phyloP scores from a whole-genome alignment of 2,797 vertebrate genomes.

The Chiloscyllium punctatum region DNA sequence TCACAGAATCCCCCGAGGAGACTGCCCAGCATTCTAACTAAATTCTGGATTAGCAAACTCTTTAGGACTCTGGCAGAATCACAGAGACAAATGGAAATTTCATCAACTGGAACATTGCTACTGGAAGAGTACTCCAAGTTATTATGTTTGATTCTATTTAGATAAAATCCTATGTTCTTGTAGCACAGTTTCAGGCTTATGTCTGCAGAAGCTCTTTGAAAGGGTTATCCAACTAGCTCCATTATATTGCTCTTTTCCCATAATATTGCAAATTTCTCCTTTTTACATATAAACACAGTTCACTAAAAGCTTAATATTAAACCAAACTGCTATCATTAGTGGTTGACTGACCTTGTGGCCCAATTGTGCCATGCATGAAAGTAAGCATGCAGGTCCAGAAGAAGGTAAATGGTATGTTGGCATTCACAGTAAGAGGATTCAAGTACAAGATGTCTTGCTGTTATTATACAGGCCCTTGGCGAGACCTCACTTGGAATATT shows the following conservation, averaged over 20 bases:
- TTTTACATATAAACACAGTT: background rate
- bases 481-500: no score
- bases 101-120: background rate
- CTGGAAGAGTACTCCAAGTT: background rate
- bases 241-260: background rate
- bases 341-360: no score
- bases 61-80: background rate
- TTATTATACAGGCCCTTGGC: no score
- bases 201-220: no score
- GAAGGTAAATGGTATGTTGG: no score
- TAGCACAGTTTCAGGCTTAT: background rate
- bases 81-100: background rate
- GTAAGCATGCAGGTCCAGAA: no score
- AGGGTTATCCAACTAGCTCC: background rate
- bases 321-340: no score
- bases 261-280: background rate
- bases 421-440: no score
- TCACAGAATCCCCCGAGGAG: background rate
- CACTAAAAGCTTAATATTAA: background rate
- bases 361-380: no score
- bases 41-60: background rate
- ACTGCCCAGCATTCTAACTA: background rate
- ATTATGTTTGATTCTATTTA: background rate
- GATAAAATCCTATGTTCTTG: background rate
- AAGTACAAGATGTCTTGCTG: no score